Base-by-base conservation (phyloP, 2,113 vertebrate genomes). In the Platycercus adscitus region DNA sequence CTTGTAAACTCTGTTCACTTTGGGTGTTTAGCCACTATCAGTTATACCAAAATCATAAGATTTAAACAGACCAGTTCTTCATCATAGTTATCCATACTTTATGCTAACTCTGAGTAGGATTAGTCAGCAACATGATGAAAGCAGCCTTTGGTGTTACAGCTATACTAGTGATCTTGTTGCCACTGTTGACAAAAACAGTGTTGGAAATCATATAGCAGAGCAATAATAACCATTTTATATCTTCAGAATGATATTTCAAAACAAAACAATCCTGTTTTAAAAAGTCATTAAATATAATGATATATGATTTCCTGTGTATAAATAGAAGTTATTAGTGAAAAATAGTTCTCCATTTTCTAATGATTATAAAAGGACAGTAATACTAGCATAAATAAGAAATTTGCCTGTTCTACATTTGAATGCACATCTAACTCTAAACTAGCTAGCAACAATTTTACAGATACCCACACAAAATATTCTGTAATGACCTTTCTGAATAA, bases 401-500 rank as follows among this genome's bases (percentile, higher is more conserved):
- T 19, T 16, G 7, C 21, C 44, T 81, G 28, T 89, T 88, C 26
- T 56, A 58, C 41, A 33, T 80, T 56, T 91, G 77, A 89, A 49
- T 43, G 25, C 37, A 64, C 55, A 77, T 91, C 53, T 95, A 81
- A 82, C 43, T 93, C 61, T 87, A 64, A 66, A 44, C 33, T 93
- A 89, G 75, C 88, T 81, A 69, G 69, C 77, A 75, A 50, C 13
- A 92, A 39, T 84, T 93, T 96, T 83, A 71, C 13, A 93, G 87
- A 91, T 95, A 47, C 21, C 70, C 87, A 33, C 68, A 95, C 52
- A 97, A 96, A 88, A 76, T 92, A 95, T 89, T 97, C 90, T 92
- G 73, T 86, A 92, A 81, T 97, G 82, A 96, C 95, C 97, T 98
- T 98, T 97, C 55, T 98, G 95, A 98, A 98, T 97, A 98, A 98